Evolutionary conservation across 2,113 vertebrate genomes (phyloP).

Genomic region (Pseudorectes ferrugineus): DNA sequence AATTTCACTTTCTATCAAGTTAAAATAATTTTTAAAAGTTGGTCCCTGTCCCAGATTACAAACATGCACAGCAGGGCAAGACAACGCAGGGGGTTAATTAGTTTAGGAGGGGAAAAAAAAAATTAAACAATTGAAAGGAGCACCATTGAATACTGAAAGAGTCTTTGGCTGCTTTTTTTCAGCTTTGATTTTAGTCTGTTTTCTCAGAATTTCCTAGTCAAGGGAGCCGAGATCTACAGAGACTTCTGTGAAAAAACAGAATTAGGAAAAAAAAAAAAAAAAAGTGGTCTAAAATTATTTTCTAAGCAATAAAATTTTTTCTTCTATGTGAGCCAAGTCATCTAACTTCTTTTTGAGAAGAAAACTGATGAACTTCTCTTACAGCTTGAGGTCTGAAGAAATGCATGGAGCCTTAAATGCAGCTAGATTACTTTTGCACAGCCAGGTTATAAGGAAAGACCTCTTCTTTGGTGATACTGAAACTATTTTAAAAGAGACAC

Average conservation of each 20-base stretch:
- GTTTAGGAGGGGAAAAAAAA: not conserved
- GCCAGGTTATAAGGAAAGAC: not conserved
- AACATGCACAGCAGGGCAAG: not conserved
- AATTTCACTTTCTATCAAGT: constrained; percentile 18
- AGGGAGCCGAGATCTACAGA: not conserved
- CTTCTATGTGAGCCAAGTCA: not conserved
- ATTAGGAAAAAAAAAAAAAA: not conserved
- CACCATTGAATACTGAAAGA: not conserved
- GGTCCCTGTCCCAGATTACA: constrained; percentile 5
- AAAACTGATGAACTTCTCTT: constrained; percentile 28
- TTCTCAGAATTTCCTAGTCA: not conserved
- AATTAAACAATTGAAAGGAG: constrained; percentile 22
- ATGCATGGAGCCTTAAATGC: not conserved
- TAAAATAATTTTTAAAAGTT: constrained; percentile 36
- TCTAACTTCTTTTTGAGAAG: not conserved
- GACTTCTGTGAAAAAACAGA: not conserved
- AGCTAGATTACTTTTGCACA: constrained; percentile 18
- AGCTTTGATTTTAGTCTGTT: not conserved
- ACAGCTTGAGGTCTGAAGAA: constrained; percentile 1
- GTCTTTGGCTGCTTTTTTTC: not conserved
- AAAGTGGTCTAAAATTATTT: not conserved
- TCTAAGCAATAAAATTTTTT: not conserved
- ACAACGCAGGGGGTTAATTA: constrained; percentile 8
- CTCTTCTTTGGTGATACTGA: not conserved
- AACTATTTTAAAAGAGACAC: not conserved